Base-by-base conservation (phyloP, 2,797 vertebrate species). In the Pseudopleuronectes americanus region DNA sequence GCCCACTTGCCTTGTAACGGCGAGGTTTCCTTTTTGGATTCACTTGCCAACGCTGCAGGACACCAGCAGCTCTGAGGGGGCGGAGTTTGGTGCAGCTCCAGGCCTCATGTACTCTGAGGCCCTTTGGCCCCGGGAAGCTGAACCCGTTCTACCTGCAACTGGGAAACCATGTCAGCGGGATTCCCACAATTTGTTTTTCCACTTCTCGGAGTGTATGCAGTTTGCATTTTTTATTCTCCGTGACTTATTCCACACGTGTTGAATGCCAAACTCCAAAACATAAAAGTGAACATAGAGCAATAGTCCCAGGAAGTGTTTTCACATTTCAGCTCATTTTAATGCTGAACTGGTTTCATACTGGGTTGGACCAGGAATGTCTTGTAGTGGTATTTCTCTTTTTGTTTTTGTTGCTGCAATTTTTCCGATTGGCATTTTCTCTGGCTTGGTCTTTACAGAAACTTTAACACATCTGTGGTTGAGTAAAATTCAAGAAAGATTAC, bases 1-100 rank as follows among this genome's bases (percentile, higher is more conserved):
- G 79, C 89, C 87, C 85, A 86, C 83, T 84, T 87, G 79, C 75
- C 76, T 82, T 69, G 60, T 81, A 84, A 84, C 75, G 79, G 72
- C 65, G 64, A 70, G 21, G 79, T 81, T 87, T 89, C 84, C 87
- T 80, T 81, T 82, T 41, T 85, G 80, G 82, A 81, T 68, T 64
- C 21, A 84, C 77, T 71, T 74, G 80, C 81, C 77, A 82, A 21
- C 56, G 63, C 74, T 71, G 76, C 82, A 79, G 38, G 79, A 87
- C 70, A 73, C 13, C 41, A 5, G 81, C 64, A 8, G 76, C 63
- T 41, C 43, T 59, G 57, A 55, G 67, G 64, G 61, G 43, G 19
- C 13, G 62, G 45, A n/a, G 61, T 73, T 58, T 87, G 87, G 84
- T 85, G 64, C 61, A 0, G 77, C 64, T 90, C 88, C 87, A 89